Evolutionary conservation across 2,888 invertebrate genomes (phyloP).

Genomic region (Choristoneura rosaceana): DNA sequence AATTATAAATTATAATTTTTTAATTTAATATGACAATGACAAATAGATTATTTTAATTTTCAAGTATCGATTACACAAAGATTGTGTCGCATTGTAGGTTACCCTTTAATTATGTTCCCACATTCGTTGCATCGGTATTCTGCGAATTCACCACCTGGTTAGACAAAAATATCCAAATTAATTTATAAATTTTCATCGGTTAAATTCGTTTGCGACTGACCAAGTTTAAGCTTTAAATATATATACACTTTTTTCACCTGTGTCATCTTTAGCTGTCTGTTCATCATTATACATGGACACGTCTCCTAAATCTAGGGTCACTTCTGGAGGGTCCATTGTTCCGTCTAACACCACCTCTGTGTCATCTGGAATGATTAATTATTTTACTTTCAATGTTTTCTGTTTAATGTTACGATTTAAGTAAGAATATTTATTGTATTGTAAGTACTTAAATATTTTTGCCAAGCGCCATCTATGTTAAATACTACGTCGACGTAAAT

Average conservation of each 20-base stretch:
- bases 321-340: background rate
- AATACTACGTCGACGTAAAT: no score
- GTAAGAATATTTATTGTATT: no score
- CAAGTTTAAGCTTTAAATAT: no score
- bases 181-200: background rate
- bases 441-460: no score
- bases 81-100: background rate
- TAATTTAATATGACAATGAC: no score
- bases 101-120: slow-evolving; percentile 15
- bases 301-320: background rate
- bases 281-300: background rate
- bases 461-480: no score
- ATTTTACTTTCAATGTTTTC: no score
- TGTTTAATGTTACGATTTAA: no score
- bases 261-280: background rate
- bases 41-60: no score
- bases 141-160: background rate
- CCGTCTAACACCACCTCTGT: background rate
- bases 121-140: slow-evolving; percentile 15
- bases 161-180: background rate
- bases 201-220: no score
- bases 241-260: background rate
- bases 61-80: no score
- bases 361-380: background rate
- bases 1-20: no score